phyloP scores from a whole-genome alignment of 2,888 invertebrate species.

The Tiliacea aurago region DNA sequence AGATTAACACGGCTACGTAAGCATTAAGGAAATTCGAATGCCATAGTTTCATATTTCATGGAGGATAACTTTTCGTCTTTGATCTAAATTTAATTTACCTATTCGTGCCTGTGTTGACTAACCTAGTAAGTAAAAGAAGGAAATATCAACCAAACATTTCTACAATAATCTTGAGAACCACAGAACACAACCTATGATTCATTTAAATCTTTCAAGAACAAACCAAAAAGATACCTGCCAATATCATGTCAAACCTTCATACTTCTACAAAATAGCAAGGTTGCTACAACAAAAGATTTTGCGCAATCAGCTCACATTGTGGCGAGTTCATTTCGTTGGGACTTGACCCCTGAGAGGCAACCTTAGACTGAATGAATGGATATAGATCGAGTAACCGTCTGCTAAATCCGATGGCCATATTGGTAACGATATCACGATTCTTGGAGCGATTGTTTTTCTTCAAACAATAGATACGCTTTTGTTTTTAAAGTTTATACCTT shows the following conservation, averaged over 20 bases:
- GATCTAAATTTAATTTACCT: no score
- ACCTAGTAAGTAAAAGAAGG: no score
- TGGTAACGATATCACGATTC: slow-evolving; percentile 51
- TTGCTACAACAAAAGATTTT: slow-evolving; percentile 62
- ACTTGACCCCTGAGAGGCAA: slow-evolving; percentile 60
- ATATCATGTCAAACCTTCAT: slow-evolving; percentile 52
- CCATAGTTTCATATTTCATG: no score
- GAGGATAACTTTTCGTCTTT: no score
- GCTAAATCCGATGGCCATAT: slow-evolving; percentile 38
- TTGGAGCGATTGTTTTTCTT: slow-evolving; percentile 49
- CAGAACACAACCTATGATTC: slow-evolving; percentile 28
- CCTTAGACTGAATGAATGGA: slow-evolving; percentile 62
- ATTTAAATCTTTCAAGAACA: slow-evolving; percentile 24
- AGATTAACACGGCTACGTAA: no score
- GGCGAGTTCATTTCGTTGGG: slow-evolving; percentile 58
- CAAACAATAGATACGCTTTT: slow-evolving; percentile 46
- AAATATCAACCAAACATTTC: slow-evolving; percentile 9
- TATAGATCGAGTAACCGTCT: slow-evolving; percentile 54
- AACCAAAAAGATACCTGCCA: slow-evolving; percentile 49
- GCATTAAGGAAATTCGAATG: no score
- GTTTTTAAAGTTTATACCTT: slow-evolving; percentile 35
- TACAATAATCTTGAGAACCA: slow-evolving; percentile 21
- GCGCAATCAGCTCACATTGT: slow-evolving; percentile 62
- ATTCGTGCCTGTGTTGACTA: no score
- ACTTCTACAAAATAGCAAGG: slow-evolving; percentile 63